Evolutionary conservation across 2,113 vertebrate genomes (phyloP), one percentile per base, ranked within the genome.

Genomic region (Synchiropus splendidus): DNA sequence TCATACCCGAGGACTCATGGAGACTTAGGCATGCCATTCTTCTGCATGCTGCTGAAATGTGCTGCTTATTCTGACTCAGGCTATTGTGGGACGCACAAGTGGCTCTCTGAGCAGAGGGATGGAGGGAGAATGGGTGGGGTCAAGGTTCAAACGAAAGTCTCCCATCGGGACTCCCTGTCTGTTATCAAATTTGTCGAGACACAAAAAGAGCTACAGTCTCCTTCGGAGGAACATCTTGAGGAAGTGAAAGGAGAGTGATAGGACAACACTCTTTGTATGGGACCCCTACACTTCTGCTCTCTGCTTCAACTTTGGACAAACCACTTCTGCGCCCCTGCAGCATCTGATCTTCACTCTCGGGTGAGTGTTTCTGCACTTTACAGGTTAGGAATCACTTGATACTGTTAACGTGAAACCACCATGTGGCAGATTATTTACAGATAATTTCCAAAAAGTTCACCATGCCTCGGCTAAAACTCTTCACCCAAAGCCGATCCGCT

Each of bases 31-130:
- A 77, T 45, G 71, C 77, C 70, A 81, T 84, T 82, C 71, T 83
- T 79, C 74, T 70, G 33, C 42, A 59, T 8, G 49, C 71, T 45
- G 61, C 70, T 41, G 36, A 75, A 75, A 76, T 60, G 70, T 27
- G 39, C 45, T 8, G 16, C 81, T 73, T 62, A 72, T 72, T 73
- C 77, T 85, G 79, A 87, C 75, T 83, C 56, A 37, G 59, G 59
- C 78, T 77, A 84, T 87, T 86, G 83, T 87, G 67, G 63, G 61
- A 54, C 18, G 17, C 72, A 86, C 84, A 86, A 86, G 84, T 84
- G 80, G 65, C 68, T 72, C 84, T 85, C 77, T 82, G 74, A 85
- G 65, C 58, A 73, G 65, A 61, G 70, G 74, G 66, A 61, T 45
- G 59, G 71, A 39, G 31, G 54, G 11, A 74, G 72, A 81, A 77